These are phyloP conservation scores for Champsocephalus gunnari DNA, from an alignment of 2,797 vertebrate species.

Conservation along the genomic window DNA sequence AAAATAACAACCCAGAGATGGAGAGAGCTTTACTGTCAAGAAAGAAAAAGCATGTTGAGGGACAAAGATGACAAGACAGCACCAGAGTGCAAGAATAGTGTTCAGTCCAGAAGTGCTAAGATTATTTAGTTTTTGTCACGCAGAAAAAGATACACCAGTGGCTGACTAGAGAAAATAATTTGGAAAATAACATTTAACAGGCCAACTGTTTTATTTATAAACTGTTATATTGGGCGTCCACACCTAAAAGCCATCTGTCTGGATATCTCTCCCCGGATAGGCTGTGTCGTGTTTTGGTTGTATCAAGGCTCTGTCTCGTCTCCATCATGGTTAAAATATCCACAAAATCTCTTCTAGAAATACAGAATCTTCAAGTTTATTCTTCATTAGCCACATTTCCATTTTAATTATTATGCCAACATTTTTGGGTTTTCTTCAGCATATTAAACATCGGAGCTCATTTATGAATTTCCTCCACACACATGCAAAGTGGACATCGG, in stretches of 20 bases:
- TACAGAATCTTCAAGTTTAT: not conserved
- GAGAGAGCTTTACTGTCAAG: slow-evolving; percentile 43
- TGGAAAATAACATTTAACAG: not conserved
- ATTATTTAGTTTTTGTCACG: slow-evolving; percentile 11
- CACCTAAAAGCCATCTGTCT: not conserved
- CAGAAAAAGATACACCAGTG: not conserved
- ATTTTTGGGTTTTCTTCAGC: not conserved
- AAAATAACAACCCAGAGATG: slow-evolving; percentile 77
- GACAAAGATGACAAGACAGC: slow-evolving; percentile 63
- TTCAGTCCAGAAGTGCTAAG: not conserved
- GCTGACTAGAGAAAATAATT: not conserved
- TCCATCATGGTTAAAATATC: not conserved
- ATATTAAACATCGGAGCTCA: not conserved
- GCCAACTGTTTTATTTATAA: not conserved
- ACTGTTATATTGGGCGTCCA: not conserved
- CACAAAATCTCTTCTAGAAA: not conserved
- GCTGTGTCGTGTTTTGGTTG: rapidly evolving
- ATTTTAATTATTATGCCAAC: not conserved
- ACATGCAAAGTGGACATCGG: no score
- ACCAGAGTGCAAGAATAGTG: slow-evolving; percentile 2
- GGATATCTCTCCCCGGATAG: not conserved
- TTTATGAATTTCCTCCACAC: no score
- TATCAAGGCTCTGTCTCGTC: not conserved
- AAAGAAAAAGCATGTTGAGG: slow-evolving; percentile 44
- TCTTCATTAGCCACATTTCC: not conserved